Evolutionary conservation across 2,888 invertebrate species (phyloP).

Genomic region (Chymomyza procnemis): DNA sequence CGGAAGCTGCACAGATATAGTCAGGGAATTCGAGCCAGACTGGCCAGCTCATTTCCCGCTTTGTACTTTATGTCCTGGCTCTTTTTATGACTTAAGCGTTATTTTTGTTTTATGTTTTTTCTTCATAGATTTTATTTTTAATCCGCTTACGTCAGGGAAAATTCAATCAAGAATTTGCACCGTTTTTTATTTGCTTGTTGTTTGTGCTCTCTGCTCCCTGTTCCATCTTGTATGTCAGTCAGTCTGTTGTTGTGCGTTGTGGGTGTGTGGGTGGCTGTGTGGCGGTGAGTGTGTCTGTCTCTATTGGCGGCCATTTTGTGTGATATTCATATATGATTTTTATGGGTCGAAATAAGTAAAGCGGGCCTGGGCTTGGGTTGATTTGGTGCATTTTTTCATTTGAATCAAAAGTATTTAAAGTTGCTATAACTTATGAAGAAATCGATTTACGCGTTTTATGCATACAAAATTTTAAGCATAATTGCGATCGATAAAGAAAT

Average conservation of each 20-base stretch:
- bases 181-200: slow-evolving; percentile 23
- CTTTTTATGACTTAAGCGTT: slow-evolving; percentile 55
- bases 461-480: too few relatives aligned
- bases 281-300: slow-evolving; percentile 1
- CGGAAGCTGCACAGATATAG: slow-evolving; percentile 31
- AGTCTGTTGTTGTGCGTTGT: background rate
- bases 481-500: too few relatives aligned
- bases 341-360: too few relatives aligned
- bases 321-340: background rate
- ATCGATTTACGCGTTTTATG: too few relatives aligned
- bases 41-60: background rate
- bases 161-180: slow-evolving; percentile 63
- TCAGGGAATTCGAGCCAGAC: slow-evolving; percentile 8
- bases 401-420: too few relatives aligned
- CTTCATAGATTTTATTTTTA: slow-evolving; percentile 57
- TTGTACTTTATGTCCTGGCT: slow-evolving; percentile 38
- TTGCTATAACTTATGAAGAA: too few relatives aligned
- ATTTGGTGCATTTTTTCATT: too few relatives aligned
- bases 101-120: slow-evolving; percentile 52
- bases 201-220: background rate
- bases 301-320: slow-evolving; percentile 8
- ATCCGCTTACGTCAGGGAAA: slow-evolving; percentile 66
- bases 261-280: background rate
- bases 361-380: too few relatives aligned
- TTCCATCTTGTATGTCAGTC: background rate